Conservation (phyloP, 1,140 invertebrate species). For the Pachypeltis micranthus region DNA sequence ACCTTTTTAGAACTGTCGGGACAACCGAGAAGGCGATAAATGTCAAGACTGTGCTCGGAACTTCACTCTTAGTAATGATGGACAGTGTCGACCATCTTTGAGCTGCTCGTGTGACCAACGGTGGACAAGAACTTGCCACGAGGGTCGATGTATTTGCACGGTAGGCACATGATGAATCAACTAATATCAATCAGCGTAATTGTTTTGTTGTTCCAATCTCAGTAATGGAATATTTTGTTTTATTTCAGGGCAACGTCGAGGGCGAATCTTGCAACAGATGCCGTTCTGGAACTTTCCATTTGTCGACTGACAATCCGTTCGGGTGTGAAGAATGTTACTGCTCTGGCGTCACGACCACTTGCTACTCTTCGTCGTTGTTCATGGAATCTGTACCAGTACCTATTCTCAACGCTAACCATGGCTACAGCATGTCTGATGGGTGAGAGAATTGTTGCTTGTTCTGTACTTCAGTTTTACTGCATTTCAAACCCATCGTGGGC, state of each 20-base stretch:
- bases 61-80: conserved; percentile 41
- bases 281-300: conserved; percentile 66
- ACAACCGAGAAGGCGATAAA: conserved; percentile 72
- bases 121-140: conserved; percentile 42
- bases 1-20: conserved; percentile 58
- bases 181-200: too few relatives aligned
- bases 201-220: too few relatives aligned
- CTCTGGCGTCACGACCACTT: conserved; percentile 68
- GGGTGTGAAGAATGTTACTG: conserved; percentile 89
- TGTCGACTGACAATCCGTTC: conserved; percentile 55
- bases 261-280: conserved; percentile 70
- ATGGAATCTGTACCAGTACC: conserved; percentile 51
- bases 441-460: conserved; percentile 35
- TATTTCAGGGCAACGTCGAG: conserved; percentile 54
- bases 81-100: conserved; percentile 12
- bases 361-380: conserved; percentile 50
- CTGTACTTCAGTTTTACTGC: conserved; percentile 8
- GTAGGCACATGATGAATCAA: too few relatives aligned
- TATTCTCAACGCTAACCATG: conserved; percentile 44
- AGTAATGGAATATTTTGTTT: too few relatives aligned
- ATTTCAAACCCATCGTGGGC: not conserved
- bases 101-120: conserved; percentile 46
- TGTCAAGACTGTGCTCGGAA: conserved; percentile 75
- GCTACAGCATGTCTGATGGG: conserved; percentile 52
- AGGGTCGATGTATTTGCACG: conserved; percentile 53